Percentiles rank a stretch among this genome's conserved stretches.
phyloP scores from a whole-genome alignment of 1,140 invertebrate species.

The Globodera rostochiensis region DNA sequence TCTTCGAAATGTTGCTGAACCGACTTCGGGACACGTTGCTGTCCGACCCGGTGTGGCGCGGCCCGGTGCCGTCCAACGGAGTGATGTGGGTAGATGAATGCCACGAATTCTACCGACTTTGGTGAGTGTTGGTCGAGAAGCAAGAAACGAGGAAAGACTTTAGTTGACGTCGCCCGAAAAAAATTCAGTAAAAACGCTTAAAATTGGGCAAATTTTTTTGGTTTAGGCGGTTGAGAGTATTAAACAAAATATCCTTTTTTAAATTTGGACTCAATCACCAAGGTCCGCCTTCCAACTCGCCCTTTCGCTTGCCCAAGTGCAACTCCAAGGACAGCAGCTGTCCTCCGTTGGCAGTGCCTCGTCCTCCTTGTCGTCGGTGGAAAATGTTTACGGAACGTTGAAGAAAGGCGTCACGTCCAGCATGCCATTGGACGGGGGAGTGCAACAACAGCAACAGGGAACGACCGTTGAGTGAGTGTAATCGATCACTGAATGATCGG shows the following conservation, averaged over 20 bases:
- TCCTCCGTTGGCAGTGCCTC: slow-evolving; percentile 1
- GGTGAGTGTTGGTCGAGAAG: slow-evolving; percentile 68
- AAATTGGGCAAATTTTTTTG: no score
- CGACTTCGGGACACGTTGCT: slow-evolving; percentile 72
- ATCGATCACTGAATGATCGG: slow-evolving; percentile 14
- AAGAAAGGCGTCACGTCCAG: slow-evolving; percentile 5
- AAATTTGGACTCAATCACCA: not conserved
- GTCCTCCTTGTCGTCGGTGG: not conserved
- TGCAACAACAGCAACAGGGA: not conserved
- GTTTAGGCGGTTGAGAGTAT: no score
- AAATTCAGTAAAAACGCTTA: no score
- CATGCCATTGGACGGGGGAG: not conserved
- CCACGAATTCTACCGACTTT: slow-evolving; percentile 92
- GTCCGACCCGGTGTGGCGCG: slow-evolving; percentile 82
- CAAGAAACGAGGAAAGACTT: no score
- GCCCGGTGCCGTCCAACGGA: slow-evolving; percentile 78
- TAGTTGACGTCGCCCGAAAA: no score
- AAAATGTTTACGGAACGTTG: slow-evolving; percentile 26
- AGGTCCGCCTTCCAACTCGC: slow-evolving; percentile 94
- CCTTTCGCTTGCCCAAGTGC: slow-evolving; percentile 81
- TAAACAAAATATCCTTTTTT: not conserved
- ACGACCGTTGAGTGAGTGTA: slow-evolving; percentile 9
- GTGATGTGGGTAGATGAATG: slow-evolving; percentile 96
- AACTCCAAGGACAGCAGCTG: slow-evolving; percentile 20
- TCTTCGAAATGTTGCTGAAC: slow-evolving; percentile 80